Conservation (phyloP, 2,797 vertebrate species). For the Ateles fusciceps region DNA sequence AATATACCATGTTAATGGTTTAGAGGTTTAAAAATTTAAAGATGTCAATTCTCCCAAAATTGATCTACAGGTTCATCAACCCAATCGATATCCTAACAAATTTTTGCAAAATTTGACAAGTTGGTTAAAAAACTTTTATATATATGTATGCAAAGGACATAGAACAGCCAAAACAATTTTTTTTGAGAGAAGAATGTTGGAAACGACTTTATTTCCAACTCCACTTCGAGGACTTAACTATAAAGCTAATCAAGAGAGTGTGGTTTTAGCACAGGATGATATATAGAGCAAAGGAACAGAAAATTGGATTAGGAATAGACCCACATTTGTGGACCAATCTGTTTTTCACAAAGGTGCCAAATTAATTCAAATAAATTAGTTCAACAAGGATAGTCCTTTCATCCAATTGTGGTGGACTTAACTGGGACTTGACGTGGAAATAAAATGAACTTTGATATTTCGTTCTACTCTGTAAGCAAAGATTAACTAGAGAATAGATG, state of each 20-base stretch:
- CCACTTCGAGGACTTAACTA: neutral
- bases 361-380: neutral
- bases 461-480: neutral
- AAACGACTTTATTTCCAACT: neutral
- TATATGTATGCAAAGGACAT: neutral
- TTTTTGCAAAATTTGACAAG: neutral
- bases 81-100: neutral
- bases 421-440: neutral
- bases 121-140: neutral
- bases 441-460: neutral
- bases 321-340: neutral
- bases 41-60: neutral
- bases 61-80: neutral
- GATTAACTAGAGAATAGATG: neutral
- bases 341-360: neutral
- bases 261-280: slow-evolving; percentile 1
- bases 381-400: neutral
- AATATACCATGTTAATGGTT: neutral
- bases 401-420: neutral
- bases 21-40: neutral
- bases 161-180: neutral
- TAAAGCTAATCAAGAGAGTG: slow-evolving; percentile 28
- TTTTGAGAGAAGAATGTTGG: neutral
- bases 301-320: neutral
- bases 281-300: neutral